Evolutionary conservation across 1,140 invertebrate genomes (phyloP).

Genomic region (Rhizoglyphus robini): DNA sequence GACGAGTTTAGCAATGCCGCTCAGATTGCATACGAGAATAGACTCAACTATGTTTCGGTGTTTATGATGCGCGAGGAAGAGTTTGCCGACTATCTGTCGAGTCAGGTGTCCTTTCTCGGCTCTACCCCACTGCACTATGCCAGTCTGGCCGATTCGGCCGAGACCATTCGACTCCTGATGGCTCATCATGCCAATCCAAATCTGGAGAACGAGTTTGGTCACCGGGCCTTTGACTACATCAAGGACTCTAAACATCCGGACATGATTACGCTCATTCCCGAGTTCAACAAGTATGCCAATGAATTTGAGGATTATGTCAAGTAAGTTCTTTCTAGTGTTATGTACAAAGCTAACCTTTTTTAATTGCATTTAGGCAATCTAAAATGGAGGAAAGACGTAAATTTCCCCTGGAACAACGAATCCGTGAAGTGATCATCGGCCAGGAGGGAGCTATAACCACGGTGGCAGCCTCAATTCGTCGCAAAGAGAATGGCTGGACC

Average conservation of each 20-base stretch:
- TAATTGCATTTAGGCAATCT: conserved; percentile 33
- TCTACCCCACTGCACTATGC: conserved; percentile 84
- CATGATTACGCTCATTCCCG: conserved; percentile 37
- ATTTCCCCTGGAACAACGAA: conserved; percentile 73
- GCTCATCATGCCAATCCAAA: conserved; percentile 38
- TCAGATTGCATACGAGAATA: conserved; percentile 43
- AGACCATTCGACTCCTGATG: conserved; percentile 38
- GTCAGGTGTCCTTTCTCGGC: conserved; percentile 57
- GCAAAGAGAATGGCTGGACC: conserved; percentile 78
- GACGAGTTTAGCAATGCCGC: conserved; percentile 64
- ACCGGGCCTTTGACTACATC: conserved; percentile 61
- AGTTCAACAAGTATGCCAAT: conserved; percentile 39
- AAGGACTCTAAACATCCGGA: conserved; percentile 39
- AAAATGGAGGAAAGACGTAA: conserved; percentile 65
- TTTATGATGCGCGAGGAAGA: conserved; percentile 56
- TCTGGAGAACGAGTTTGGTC: conserved; percentile 56
- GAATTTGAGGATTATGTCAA: conserved; percentile 17
- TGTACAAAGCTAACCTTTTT: neutral
- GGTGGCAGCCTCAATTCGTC: conserved; percentile 66
- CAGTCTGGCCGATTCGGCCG: conserved; percentile 53
- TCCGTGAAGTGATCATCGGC: conserved; percentile 71
- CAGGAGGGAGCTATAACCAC: conserved; percentile 74
- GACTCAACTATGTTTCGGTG: conserved; percentile 42
- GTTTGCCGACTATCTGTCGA: conserved; percentile 59
- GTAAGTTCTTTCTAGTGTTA: neutral